A percentile compares a stretch with the other conserved stretches of the same genome.
Conservation (phyloP, 2,888 invertebrate genomes). For the Pegoplata infirma region DNA sequence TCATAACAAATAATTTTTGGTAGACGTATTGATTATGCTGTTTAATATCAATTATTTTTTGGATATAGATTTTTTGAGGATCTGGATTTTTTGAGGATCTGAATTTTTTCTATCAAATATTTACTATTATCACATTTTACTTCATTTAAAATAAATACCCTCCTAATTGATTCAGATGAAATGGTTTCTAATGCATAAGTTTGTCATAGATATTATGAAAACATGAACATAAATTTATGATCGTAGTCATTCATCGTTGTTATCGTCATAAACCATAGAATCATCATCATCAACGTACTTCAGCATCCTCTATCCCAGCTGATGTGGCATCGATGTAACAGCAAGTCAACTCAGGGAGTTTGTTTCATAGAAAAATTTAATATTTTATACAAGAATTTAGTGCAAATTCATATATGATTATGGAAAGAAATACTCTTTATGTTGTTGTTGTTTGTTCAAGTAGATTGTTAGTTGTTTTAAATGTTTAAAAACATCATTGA, state of each 20-base stretch:
- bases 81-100: too few species aligned
- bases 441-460: background rate
- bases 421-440: background rate
- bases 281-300: background rate
- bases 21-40: too few species aligned
- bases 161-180: background rate
- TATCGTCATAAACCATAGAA: background rate
- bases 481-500: background rate
- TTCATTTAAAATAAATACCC: background rate
- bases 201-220: slow-evolving; percentile 26
- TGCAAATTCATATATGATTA: background rate
- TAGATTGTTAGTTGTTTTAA: background rate
- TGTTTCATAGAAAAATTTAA: background rate
- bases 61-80: too few species aligned
- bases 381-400: background rate
- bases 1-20: too few species aligned
- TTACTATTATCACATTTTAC: too few species aligned
- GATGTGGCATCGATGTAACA: background rate
- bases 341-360: background rate
- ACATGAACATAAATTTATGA: background rate
- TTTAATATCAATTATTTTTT: too few species aligned
- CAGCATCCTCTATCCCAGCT: background rate
- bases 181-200: slow-evolving; percentile 30
- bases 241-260: background rate
- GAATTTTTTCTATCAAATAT: too few species aligned